phyloP scores from a whole-genome alignment of 2,113 vertebrate genomes.

The Brachyistius frenatus region DNA sequence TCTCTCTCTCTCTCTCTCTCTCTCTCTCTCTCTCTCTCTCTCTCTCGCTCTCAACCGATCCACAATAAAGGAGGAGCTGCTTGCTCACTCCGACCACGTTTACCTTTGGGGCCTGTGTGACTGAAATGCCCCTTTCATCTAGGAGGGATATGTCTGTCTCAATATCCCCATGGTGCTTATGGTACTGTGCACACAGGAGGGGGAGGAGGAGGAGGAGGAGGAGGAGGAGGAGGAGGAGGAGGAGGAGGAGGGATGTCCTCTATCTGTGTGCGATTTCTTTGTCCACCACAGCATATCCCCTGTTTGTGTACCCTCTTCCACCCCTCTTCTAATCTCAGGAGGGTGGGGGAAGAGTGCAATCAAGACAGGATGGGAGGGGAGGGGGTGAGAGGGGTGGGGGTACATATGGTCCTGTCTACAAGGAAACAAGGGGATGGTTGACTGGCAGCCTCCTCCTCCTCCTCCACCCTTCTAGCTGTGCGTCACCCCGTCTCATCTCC shows the following conservation, averaged over 20 bases:
- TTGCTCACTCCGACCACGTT: conserved; percentile 75
- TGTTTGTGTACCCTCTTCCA: conserved; percentile 41
- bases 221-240: conserved; percentile 22
- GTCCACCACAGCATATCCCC: conserved; percentile 45
- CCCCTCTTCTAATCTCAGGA: conserved; percentile 53
- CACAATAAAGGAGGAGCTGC: conserved; percentile 69
- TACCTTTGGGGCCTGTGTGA: conserved; percentile 68
- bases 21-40: no score
- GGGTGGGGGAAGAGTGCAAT: conserved; percentile 63
- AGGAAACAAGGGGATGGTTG: conserved; percentile 59
- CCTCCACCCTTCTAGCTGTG: neutral
- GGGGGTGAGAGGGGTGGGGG: conserved; percentile 28
- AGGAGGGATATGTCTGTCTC: conserved; percentile 74
- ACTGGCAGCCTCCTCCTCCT: conserved; percentile 38
- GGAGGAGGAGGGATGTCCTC: conserved; percentile 24
- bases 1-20: conserved; percentile 1
- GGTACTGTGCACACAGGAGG: conserved; percentile 52
- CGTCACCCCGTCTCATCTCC: neutral
- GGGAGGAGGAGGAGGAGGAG: conserved; percentile 26
- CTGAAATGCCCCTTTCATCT: conserved; percentile 79
- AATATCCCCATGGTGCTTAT: conserved; percentile 67
- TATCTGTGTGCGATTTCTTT: conserved; percentile 30
- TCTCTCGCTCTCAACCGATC: neutral
- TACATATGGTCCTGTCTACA: conserved; percentile 49
- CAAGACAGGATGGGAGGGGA: conserved; percentile 21